phyloP scores from a whole-genome alignment of 2,797 vertebrate genomes.

The Malacoctenus gilli region DNA sequence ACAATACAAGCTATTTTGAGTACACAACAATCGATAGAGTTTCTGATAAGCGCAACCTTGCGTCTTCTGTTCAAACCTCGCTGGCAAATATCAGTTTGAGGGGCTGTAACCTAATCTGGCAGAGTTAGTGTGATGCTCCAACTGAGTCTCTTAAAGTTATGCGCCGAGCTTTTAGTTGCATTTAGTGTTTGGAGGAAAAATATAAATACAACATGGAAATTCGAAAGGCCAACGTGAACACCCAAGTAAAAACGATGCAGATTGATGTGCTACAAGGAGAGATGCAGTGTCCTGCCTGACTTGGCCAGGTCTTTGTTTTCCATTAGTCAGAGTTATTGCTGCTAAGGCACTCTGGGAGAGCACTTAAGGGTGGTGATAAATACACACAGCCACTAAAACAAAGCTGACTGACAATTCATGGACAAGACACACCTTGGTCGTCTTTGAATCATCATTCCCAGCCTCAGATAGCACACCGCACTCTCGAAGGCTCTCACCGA shows the following conservation, averaged over 20 bases:
- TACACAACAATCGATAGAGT: conserved; percentile 19
- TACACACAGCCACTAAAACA: conserved; percentile 72
- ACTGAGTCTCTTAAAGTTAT: neutral
- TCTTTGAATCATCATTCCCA: conserved; percentile 43
- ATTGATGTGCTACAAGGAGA: conserved; percentile 29
- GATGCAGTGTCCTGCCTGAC: conserved; percentile 55
- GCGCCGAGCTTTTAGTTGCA: neutral
- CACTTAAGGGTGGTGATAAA: conserved; percentile 79
- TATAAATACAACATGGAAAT: neutral
- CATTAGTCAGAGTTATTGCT: conserved; percentile 79
- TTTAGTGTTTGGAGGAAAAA: neutral
- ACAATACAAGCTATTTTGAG: conserved; percentile 15
- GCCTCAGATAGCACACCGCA: neutral
- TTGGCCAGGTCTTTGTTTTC: conserved; percentile 74
- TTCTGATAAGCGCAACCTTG: conserved; percentile 2
- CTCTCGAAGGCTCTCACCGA: conserved; percentile 11
- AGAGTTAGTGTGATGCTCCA: neutral
- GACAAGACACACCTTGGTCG: conserved; percentile 52
- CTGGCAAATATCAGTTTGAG: neutral
- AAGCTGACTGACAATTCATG: conserved; percentile 77
- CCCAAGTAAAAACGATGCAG: conserved; percentile 2
- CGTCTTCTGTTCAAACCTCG: neutral
- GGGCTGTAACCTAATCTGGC: neutral
- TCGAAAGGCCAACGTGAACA: neutral
- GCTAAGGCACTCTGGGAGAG: conserved; percentile 66